Evolutionary conservation across 2,797 vertebrate genomes (phyloP).

Genomic region (Sitta carolinensis): DNA sequence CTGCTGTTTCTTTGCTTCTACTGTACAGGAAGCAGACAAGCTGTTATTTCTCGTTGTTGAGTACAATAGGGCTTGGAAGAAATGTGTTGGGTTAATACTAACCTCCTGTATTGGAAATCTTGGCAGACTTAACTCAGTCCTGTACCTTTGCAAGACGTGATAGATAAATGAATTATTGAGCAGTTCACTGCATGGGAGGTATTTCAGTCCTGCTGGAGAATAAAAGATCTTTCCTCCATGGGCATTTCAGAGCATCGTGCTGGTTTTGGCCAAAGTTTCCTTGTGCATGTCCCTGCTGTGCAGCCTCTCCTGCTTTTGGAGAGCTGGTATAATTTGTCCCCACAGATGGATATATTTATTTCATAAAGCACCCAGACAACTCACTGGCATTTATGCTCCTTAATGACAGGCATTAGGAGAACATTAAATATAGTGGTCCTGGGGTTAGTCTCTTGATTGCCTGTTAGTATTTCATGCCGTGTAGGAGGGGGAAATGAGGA

Average conservation of each 20-base stretch:
- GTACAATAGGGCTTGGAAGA: slow-evolving; percentile 54
- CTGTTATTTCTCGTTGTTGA: slow-evolving; percentile 57
- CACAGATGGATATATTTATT: neutral
- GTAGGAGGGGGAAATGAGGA: slow-evolving; percentile 5
- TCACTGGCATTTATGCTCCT: slow-evolving; percentile 14
- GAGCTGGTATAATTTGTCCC: neutral
- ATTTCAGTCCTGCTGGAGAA: neutral
- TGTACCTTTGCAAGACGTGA: neutral
- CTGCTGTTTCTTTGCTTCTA: slow-evolving; percentile 46
- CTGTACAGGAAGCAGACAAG: slow-evolving; percentile 55
- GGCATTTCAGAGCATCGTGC: neutral
- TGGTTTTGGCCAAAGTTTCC: neutral
- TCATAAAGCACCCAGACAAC: neutral
- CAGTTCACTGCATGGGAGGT: slow-evolving; percentile 13
- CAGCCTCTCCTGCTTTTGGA: neutral
- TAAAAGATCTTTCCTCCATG: neutral
- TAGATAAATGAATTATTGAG: slow-evolving; percentile 41
- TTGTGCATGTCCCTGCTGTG: neutral
- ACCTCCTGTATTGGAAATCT: slow-evolving; percentile 37
- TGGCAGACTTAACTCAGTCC: slow-evolving; percentile 54
- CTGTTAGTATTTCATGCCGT: neutral
- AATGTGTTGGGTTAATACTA: slow-evolving; percentile 58
- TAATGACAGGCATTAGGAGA: slow-evolving; percentile 35
- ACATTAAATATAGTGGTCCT: slow-evolving; percentile 19
- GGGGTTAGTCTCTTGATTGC: slow-evolving; percentile 28